Evolutionary conservation across 2,797 vertebrate genomes (phyloP).

Genomic region (Galago senegalensis): DNA sequence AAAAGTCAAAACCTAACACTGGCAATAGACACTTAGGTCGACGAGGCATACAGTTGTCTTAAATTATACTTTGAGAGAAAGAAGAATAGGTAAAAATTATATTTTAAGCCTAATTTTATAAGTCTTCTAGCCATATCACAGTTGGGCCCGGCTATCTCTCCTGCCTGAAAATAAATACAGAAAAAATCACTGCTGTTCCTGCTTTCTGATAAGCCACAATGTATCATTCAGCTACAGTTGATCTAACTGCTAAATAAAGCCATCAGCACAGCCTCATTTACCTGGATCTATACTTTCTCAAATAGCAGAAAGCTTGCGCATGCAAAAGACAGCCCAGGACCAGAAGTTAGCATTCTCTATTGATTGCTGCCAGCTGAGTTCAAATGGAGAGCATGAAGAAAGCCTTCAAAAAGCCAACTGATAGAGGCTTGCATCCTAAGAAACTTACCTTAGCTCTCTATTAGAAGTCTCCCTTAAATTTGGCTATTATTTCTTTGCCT

Average conservation of each 20-base stretch:
- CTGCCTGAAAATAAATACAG: neutral
- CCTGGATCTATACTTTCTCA: conserved; percentile 72
- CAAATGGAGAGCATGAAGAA: conserved; percentile 22
- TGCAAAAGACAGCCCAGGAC: conserved; percentile 59
- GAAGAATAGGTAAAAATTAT: conserved; percentile 36
- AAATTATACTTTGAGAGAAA: conserved; percentile 10
- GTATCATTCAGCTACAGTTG: conserved; percentile 22
- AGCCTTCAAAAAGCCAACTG: neutral
- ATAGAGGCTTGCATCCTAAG: neutral
- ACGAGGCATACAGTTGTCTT: neutral
- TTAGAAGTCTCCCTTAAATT: conserved; percentile 42
- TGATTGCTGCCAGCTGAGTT: conserved; percentile 38
- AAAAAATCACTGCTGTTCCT: neutral
- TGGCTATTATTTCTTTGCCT: neutral
- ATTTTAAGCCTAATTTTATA: conserved; percentile 22
- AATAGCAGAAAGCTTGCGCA: conserved; percentile 63
- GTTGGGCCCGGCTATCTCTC: neutral
- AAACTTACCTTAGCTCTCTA: conserved; percentile 19
- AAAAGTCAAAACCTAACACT: conserved; percentile 29
- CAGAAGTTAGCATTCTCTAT: conserved; percentile 51
- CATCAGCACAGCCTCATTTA: neutral
- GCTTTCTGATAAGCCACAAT: conserved; percentile 13
- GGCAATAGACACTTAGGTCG: neutral
- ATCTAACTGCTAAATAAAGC: conserved; percentile 68
- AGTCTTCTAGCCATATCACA: neutral